phyloP scores from a whole-genome alignment of 2,888 invertebrate species.

The Agrochola lychnidis region DNA sequence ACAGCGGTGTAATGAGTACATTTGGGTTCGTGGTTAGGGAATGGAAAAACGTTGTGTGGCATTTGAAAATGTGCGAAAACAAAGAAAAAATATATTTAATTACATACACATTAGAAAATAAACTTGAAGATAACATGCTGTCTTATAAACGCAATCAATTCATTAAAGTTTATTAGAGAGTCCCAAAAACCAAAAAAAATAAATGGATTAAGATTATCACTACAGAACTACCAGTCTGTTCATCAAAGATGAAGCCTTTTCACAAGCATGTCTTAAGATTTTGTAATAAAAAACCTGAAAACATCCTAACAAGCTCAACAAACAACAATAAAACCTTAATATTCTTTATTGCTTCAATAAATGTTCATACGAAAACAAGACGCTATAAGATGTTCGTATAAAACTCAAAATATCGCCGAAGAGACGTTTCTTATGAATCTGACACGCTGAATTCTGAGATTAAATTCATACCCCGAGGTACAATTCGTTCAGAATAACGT shows the following conservation, averaged over 20 bases:
- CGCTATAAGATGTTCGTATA: slow-evolving; percentile 72
- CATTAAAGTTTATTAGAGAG: too few relatives aligned
- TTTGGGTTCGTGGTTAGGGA: not conserved
- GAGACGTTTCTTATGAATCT: slow-evolving; percentile 85
- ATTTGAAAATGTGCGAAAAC: too few relatives aligned
- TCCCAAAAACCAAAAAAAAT: not conserved
- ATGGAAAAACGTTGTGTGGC: not conserved
- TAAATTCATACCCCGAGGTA: slow-evolving; percentile 89
- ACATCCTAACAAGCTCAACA: slow-evolving; percentile 10
- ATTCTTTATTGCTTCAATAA: slow-evolving; percentile 60
- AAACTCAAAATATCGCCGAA: slow-evolving; percentile 72
- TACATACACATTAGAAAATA: too few relatives aligned
- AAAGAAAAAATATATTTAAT: too few relatives aligned
- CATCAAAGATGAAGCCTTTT: too few relatives aligned
- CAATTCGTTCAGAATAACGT: slow-evolving; percentile 85
- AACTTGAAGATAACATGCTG: not conserved
- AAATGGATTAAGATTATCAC: too few relatives aligned
- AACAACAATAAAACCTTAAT: slow-evolving; percentile 52
- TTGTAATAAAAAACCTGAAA: not conserved
- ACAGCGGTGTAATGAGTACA: not conserved
- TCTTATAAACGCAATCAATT: not conserved
- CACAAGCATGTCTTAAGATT: too few relatives aligned
- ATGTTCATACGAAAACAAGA: slow-evolving; percentile 74
- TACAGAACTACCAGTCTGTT: too few relatives aligned
- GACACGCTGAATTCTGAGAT: slow-evolving; percentile 87